Evolutionary conservation across 2,113 vertebrate genomes (phyloP).

Genomic region (Lepus timidus): DNA sequence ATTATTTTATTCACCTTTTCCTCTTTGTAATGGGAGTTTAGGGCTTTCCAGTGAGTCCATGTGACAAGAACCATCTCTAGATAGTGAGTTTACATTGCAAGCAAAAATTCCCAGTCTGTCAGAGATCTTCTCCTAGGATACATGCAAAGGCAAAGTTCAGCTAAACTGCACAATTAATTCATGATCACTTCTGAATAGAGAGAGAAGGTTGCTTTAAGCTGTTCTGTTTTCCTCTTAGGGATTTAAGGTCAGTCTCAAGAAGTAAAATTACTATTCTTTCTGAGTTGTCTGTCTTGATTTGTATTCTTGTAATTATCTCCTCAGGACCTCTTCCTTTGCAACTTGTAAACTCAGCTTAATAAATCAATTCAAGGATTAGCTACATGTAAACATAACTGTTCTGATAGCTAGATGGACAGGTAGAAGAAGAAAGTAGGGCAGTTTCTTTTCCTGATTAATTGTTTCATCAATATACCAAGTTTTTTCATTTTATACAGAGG

Average conservation of each 20-base stretch:
- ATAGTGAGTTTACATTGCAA: slow-evolving; percentile 87
- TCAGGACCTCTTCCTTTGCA: slow-evolving; percentile 78
- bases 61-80: slow-evolving; percentile 81
- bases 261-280: slow-evolving; percentile 83
- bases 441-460: not conserved
- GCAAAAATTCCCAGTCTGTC: slow-evolving; percentile 87
- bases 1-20: slow-evolving; percentile 77
- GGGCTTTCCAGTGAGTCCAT: slow-evolving; percentile 77
- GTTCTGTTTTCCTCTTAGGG: slow-evolving; percentile 76
- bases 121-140: slow-evolving; percentile 88
- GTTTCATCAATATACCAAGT: slow-evolving; percentile 26
- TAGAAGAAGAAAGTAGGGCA: slow-evolving; percentile 66
- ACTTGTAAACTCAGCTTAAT: slow-evolving; percentile 83
- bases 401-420: slow-evolving; percentile 67
- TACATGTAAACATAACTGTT: slow-evolving; percentile 75
- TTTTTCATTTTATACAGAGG: slow-evolving; percentile 49
- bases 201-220: slow-evolving; percentile 83
- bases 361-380: slow-evolving; percentile 79
- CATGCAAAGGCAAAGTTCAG: slow-evolving; percentile 86
- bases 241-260: slow-evolving; percentile 83
- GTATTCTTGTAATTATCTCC: slow-evolving; percentile 78
- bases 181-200: slow-evolving; percentile 83
- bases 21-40: slow-evolving; percentile 83
- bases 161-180: slow-evolving; percentile 86
- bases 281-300: slow-evolving; percentile 82